These are phyloP conservation scores for Acleris laterana DNA, from an alignment of 2,888 invertebrate species.

Conservation along the genomic window DNA sequence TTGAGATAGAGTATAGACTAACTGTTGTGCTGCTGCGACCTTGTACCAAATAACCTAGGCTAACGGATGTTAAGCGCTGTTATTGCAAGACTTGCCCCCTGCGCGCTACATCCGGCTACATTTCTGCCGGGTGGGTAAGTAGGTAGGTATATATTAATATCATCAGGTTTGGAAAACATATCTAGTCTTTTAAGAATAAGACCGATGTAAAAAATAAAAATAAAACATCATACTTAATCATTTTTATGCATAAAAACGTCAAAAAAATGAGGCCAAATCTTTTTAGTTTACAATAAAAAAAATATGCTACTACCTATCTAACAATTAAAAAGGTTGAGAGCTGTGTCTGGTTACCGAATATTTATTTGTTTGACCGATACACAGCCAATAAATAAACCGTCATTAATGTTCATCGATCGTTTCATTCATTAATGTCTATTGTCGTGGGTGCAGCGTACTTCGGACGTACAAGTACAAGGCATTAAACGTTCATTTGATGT, in stretches of 20 bases:
- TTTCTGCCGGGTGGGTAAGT: slow-evolving; percentile 15
- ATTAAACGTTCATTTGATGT: slow-evolving; percentile 56
- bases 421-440: slow-evolving; percentile 43
- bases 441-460: slow-evolving; percentile 47
- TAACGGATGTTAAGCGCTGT: slow-evolving; percentile 54
- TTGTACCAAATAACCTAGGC: slow-evolving; percentile 51
- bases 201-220: no score
- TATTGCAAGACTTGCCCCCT: slow-evolving; percentile 42
- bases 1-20: not conserved
- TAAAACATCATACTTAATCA: not conserved
- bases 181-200: no score
- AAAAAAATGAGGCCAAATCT: not conserved
- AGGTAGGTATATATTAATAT: not conserved
- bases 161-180: not conserved
- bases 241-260: not conserved
- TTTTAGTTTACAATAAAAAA: not conserved
- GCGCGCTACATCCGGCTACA: slow-evolving; percentile 34
- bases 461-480: slow-evolving; percentile 62
- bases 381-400: not conserved
- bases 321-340: not conserved
- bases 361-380: not conserved
- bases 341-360: not conserved
- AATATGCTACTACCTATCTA: not conserved
- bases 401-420: slow-evolving; percentile 20
- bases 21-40: slow-evolving; percentile 43